These are phyloP conservation scores for Hoplodrina blanda DNA, from an alignment of 2,888 invertebrate genomes.

Conservation along the genomic window DNA sequence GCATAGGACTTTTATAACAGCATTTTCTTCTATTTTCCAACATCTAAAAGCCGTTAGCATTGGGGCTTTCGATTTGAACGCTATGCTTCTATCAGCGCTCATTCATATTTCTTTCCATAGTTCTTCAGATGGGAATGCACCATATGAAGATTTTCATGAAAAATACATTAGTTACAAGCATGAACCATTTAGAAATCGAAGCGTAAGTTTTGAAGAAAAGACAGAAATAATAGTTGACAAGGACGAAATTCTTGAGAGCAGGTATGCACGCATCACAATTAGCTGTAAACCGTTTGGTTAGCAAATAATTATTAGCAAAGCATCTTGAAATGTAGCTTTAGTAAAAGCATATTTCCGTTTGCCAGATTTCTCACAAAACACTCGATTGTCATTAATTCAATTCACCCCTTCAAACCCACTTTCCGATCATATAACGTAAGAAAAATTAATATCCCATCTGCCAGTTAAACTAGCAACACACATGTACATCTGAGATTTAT, in stretches of 20 bases:
- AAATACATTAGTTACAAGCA: slow-evolving; percentile 93
- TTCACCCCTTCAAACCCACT: slow-evolving; percentile 1
- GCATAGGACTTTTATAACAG: slow-evolving; percentile 39
- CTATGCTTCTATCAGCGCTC: slow-evolving; percentile 82
- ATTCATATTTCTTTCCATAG: slow-evolving; percentile 88
- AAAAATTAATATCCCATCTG: background rate
- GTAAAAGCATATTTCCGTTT: slow-evolving; percentile 34
- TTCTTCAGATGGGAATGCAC: slow-evolving; percentile 90
- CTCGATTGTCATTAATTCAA: slow-evolving; percentile 21
- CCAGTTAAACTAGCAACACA: background rate
- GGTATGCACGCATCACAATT: slow-evolving; percentile 78
- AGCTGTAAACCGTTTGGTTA: slow-evolving; percentile 54
- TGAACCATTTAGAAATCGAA: slow-evolving; percentile 94
- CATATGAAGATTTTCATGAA: slow-evolving; percentile 95
- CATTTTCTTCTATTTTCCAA: slow-evolving; percentile 51
- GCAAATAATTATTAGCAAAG: slow-evolving; percentile 54
- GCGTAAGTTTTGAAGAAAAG: slow-evolving; percentile 93
- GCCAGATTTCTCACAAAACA: slow-evolving; percentile 27
- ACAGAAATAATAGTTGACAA: slow-evolving; percentile 80
- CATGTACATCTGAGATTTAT: slow-evolving; percentile 9
- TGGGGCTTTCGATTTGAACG: slow-evolving; percentile 64
- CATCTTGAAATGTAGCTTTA: slow-evolving; percentile 52
- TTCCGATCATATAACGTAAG: background rate
- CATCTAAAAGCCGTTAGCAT: slow-evolving; percentile 56
- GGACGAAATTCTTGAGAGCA: slow-evolving; percentile 80